These are phyloP conservation scores for Pogonophryne albipinna DNA, from an alignment of 2,797 vertebrate genomes.

Conservation along the genomic window DNA sequence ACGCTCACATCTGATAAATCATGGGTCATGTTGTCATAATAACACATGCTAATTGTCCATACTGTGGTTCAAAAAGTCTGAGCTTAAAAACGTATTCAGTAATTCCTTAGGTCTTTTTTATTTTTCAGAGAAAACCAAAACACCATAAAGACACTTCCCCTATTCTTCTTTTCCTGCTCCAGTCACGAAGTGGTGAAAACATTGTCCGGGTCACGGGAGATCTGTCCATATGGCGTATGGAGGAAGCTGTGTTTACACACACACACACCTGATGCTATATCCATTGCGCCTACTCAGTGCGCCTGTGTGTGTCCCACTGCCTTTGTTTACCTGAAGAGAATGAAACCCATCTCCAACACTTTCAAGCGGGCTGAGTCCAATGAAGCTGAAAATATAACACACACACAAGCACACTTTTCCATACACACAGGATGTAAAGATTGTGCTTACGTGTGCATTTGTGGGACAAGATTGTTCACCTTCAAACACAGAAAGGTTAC, in stretches of 20 bases:
- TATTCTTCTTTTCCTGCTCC: constrained; percentile 10
- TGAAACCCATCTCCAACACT: constrained; percentile 63
- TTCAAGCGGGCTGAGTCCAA: constrained; percentile 51
- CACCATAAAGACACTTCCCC: constrained; percentile 26
- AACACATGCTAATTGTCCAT: constrained; percentile 69
- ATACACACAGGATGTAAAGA: constrained; percentile 23
- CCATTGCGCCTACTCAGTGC: constrained; percentile 38
- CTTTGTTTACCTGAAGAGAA: constrained; percentile 75
- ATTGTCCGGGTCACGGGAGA: constrained; percentile 39
- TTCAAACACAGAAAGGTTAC: constrained; percentile 2
- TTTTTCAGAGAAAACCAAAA: constrained; percentile 28
- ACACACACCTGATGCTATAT: constrained; percentile 75
- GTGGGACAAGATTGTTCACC: constrained; percentile 4
- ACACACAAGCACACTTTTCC: constrained; percentile 42
- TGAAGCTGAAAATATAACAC: constrained; percentile 66
- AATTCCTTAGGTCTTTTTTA: neutral
- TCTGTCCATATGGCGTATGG: constrained; percentile 72
- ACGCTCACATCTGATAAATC: constrained; percentile 73
- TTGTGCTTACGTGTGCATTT: constrained; percentile 25
- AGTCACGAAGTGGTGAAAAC: constrained; percentile 35
- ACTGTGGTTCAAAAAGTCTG: constrained; percentile 51
- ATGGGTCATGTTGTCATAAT: constrained; percentile 77
- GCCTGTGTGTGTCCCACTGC: constrained; percentile 11
- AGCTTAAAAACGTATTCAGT: neutral
- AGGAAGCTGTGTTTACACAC: constrained; percentile 74